Conservation (phyloP, 1,140 invertebrate species). For the Zaprionus kolodkinae region DNA sequence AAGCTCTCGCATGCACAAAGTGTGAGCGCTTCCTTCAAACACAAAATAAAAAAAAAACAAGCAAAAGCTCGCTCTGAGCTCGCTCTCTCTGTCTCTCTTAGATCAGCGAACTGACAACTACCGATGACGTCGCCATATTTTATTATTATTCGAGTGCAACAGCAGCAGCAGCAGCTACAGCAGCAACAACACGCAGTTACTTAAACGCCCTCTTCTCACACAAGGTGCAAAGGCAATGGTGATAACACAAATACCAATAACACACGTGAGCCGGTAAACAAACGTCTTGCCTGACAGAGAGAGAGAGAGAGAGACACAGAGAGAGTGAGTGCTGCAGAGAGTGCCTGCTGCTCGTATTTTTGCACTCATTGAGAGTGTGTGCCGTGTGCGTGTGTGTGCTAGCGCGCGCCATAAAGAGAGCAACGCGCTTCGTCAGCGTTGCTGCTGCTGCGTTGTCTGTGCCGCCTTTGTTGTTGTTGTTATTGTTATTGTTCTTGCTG, state of each 20-base stretch:
- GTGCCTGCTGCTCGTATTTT: constrained; percentile 9
- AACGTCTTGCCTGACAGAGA: constrained; percentile 24
- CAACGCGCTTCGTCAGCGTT: constrained; percentile 50
- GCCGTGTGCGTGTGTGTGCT: constrained; percentile 21
- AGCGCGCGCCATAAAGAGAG: constrained; percentile 39
- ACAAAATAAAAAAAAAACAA: constrained; percentile 42
- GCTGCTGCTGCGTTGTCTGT: constrained; percentile 10
- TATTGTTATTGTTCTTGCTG: constrained; percentile 45
- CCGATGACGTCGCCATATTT: constrained; percentile 74
- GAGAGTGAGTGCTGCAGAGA: neutral
- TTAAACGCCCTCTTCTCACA: constrained; percentile 27
- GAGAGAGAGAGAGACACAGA: neutral
- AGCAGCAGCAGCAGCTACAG: constrained; percentile 18
- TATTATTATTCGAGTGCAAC: constrained; percentile 51
- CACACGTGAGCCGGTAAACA: constrained; percentile 68
- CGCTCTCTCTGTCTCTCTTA: constrained; percentile 33
- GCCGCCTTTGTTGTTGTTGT: constrained; percentile 41
- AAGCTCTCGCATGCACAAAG: constrained; percentile 18
- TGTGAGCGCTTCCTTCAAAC: constrained; percentile 52
- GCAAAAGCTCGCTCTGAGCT: constrained; percentile 59
- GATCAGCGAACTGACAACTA: constrained; percentile 71
- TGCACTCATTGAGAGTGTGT: constrained; percentile 21
- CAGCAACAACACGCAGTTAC: constrained; percentile 15
- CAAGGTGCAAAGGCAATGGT: constrained; percentile 68
- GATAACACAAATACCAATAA: constrained; percentile 49